Evolutionary conservation across 2,113 vertebrate genomes (phyloP).

Genomic region (Ursus arctos): DNA sequence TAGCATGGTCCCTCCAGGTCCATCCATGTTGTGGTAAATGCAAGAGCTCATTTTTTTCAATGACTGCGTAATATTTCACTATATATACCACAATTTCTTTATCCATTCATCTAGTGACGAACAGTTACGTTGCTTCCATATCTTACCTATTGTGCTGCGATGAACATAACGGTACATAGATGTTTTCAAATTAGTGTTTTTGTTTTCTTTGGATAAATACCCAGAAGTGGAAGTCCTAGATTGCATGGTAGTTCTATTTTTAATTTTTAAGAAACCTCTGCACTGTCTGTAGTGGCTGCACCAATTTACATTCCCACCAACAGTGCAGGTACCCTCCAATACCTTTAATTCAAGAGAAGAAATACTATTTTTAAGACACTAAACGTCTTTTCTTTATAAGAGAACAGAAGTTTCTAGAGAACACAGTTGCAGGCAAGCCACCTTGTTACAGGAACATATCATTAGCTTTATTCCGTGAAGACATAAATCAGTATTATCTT

Average conservation of each 20-base stretch:
- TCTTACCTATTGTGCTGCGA: not conserved
- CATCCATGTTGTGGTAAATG: not conserved
- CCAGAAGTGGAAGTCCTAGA: not conserved
- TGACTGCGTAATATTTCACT: not conserved
- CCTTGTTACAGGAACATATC: not conserved
- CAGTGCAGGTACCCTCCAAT: not conserved
- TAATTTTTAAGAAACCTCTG: not conserved
- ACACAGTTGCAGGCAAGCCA: not conserved
- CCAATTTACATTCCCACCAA: not conserved
- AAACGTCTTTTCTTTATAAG: not conserved
- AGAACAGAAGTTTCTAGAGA: constrained; percentile 30
- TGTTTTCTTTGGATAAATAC: not conserved
- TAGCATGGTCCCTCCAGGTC: not conserved
- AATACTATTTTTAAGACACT: not conserved
- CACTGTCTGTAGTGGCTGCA: not conserved
- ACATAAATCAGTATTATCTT: not conserved
- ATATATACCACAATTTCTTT: not conserved
- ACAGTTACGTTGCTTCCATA: not conserved
- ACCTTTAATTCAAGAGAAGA: constrained; percentile 25
- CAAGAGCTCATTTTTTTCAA: not conserved
- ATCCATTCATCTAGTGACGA: not conserved
- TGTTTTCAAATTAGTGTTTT: not conserved
- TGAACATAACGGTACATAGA: not conserved
- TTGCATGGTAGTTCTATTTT: not conserved
- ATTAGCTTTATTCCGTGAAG: constrained; percentile 41